Evolutionary conservation across 2,797 vertebrate genomes (phyloP), one percentile per base, ranked within the genome.

Genomic region (Aldrovandia affinis): DNA sequence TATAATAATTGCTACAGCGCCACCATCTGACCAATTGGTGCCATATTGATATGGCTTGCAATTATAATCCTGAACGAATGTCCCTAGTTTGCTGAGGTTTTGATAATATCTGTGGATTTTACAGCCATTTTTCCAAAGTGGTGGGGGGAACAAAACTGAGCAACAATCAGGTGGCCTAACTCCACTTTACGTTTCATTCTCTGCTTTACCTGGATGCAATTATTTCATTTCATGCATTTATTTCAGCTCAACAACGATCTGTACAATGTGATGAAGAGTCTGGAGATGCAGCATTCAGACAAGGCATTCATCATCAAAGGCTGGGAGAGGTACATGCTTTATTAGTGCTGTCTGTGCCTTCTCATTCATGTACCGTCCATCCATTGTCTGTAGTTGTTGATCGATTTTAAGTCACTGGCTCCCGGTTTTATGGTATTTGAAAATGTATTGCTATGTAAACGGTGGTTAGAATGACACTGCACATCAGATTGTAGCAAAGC

Each of bases 231-330:
- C n/a, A n/a, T n/a, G n/a, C n/a, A 50, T 50, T 47, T 81, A 54
- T 88, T 80, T 52, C 85, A 99, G 98, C 95, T 99, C 86, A 99
- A 97, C 90, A 89, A 90, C 0, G 95, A 95, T 85, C 94, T 99
- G 42, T 96, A 97, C 2, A 95, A 94, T 52, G 96, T 99, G 91
- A 96, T 99, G 93, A 96, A 94, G 86, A 97, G 96, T 85, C 95
- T 99, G 88, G 97, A 97, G 87, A 94, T 93, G 87, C 97, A 99
- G 86, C 95, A 99, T 94, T 98, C 98, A 57, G 95, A 96, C 89
- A 98, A 97, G 86, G 93, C 93, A 84, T 99, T 99, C 88, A 90
- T 96, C 79, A 86, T 99, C 75, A 98, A 96, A 84, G 97, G 96
- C 2, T 42, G 97, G 1, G 89, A 92, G 18, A 90, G 91, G 95